phyloP scores from a whole-genome alignment of 2,888 invertebrate genomes.

The Trachelus troglodyta region DNA sequence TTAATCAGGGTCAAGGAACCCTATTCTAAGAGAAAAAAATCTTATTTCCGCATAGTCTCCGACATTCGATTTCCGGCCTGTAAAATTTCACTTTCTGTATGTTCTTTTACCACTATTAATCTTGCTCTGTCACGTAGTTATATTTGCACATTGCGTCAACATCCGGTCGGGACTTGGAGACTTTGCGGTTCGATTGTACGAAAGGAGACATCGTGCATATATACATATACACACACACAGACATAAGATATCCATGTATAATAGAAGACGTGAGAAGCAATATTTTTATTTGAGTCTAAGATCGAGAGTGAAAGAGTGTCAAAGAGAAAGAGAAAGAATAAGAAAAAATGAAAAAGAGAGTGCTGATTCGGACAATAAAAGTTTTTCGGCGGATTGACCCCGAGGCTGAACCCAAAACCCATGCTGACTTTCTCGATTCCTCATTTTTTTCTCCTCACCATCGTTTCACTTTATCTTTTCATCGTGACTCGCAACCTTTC shows the following conservation, averaged over 20 bases:
- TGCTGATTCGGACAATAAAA: background rate
- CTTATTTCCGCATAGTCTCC: background rate
- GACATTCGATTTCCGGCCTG: background rate
- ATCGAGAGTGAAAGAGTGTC: constrained; percentile 3
- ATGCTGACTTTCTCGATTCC: constrained; percentile 16
- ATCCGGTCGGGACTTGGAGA: background rate
- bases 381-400: background rate
- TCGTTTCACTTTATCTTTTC: constrained; percentile 8
- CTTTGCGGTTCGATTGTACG: background rate
- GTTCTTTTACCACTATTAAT: background rate
- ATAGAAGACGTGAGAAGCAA: constrained; percentile 2
- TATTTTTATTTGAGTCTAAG: constrained; percentile 2
- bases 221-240: background rate
- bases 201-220: background rate
- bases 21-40: background rate
- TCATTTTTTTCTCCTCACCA: constrained; percentile 13
- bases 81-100: background rate
- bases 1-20: background rate
- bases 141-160: background rate
- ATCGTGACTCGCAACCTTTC: constrained; percentile 11
- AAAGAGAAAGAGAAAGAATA: constrained; percentile 15
- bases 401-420: background rate
- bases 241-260: background rate
- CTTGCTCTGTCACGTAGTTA: background rate
- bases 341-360: constrained; percentile 5